A percentile compares a stretch with the other conserved stretches of the same genome.
These are phyloP conservation scores for Sus cebifrons DNA, from an alignment of 2,797 vertebrate genomes.

Conservation along the genomic window DNA sequence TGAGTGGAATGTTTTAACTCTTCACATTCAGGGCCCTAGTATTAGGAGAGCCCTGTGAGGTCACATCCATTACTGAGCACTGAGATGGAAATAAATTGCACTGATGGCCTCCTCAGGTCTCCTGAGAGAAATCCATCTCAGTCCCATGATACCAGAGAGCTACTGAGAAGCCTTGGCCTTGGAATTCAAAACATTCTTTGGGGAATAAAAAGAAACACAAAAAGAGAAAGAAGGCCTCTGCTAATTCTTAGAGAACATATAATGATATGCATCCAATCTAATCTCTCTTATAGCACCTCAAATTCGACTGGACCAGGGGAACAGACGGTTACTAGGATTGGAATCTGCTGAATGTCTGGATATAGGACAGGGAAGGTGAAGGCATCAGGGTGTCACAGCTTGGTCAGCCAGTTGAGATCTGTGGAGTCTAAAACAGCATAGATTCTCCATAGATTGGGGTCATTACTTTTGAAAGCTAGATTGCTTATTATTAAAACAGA, in stretches of 20 bases:
- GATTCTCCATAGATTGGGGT: not conserved
- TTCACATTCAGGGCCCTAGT: slow-evolving; percentile 78
- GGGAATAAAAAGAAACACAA: not conserved
- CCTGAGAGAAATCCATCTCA: slow-evolving; percentile 78
- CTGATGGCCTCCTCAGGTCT: slow-evolving; percentile 53
- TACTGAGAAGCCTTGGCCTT: slow-evolving; percentile 48
- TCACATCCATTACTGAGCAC: slow-evolving; percentile 83
- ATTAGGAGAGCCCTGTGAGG: slow-evolving; percentile 75
- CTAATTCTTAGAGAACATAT: slow-evolving; percentile 35
- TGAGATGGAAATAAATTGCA: slow-evolving; percentile 80
- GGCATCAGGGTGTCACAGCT: not conserved
- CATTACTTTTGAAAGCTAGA: not conserved
- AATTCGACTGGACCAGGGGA: not conserved
- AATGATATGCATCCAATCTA: not conserved
- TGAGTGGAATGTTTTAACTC: slow-evolving; percentile 84
- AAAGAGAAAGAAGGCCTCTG: not conserved
- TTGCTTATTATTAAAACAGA: not conserved
- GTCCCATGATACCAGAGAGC: slow-evolving; percentile 23
- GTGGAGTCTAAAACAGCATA: not conserved
- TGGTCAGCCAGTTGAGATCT: rapidly evolving
- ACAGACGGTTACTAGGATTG: too few relatives aligned
- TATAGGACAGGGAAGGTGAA: not conserved
- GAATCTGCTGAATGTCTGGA: not conserved
- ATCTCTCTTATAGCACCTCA: not conserved
- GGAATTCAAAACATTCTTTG: slow-evolving; percentile 69